A percentile compares a stretch with the other conserved stretches of the same genome.
Conservation (phyloP, 2,888 invertebrate species). For the Caenorhabditis sulstoni region DNA sequence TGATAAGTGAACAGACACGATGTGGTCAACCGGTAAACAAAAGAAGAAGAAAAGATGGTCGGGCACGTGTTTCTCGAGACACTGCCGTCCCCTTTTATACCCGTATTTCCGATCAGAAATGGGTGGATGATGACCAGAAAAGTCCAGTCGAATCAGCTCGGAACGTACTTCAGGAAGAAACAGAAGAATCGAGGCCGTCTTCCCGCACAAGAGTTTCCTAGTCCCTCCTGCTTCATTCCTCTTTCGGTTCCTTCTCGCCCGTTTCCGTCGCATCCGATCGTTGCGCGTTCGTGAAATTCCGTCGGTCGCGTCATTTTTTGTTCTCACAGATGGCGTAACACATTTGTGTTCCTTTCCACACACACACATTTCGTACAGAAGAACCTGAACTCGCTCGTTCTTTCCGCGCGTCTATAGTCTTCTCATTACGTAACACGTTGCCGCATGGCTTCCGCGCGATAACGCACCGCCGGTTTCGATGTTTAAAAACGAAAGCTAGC, state of each 20-base stretch:
- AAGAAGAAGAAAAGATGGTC: slow-evolving; percentile 28
- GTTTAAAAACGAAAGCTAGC: background rate
- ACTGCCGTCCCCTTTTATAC: background rate
- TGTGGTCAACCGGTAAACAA: slow-evolving; percentile 20
- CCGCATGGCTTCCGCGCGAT: slow-evolving; percentile 36
- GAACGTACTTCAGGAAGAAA: too few species aligned
- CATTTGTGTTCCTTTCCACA: too few species aligned
- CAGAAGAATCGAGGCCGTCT: too few species aligned
- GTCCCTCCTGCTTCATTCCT: too few species aligned
- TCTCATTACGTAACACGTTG: slow-evolving; percentile 51
- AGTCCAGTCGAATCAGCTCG: too few species aligned
- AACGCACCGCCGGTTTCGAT: slow-evolving; percentile 26
- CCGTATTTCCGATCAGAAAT: background rate
- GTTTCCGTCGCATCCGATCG: too few species aligned
- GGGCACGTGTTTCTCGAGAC: slow-evolving; percentile 17
- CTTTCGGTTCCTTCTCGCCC: too few species aligned
- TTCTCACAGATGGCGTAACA: slow-evolving; percentile 7
- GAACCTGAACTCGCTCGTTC: slow-evolving; percentile 32
- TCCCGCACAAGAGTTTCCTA: too few species aligned
- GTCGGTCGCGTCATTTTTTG: background rate
- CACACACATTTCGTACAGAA: slow-evolving; percentile 7
- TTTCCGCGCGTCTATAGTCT: slow-evolving; percentile 37
- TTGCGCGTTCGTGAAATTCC: too few species aligned
- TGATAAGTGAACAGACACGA: background rate
- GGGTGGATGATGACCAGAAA: too few species aligned